Evolutionary conservation across 1,140 invertebrate species (phyloP).

Genomic region (Drosophila bipectinata): DNA sequence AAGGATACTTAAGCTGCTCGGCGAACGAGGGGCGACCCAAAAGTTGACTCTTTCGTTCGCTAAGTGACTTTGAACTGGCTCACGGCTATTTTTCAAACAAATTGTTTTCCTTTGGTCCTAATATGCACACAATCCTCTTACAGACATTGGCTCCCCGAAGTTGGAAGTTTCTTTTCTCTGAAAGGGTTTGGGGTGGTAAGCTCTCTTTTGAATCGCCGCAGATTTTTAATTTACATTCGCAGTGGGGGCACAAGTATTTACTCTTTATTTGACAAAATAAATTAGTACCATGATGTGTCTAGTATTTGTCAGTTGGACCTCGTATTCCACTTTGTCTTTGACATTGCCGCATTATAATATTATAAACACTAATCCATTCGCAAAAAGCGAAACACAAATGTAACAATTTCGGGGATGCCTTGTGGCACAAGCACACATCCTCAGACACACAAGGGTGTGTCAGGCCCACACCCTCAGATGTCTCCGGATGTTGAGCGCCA

Average conservation of each 20-base stretch:
- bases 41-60: slow-evolving; percentile 22
- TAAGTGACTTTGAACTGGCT: slow-evolving; percentile 11
- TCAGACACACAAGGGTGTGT: slow-evolving; percentile 6
- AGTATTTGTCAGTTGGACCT: background rate
- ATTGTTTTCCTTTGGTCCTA: slow-evolving; percentile 7
- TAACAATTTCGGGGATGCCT: slow-evolving; percentile 42
- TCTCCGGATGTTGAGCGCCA: slow-evolving; percentile 39
- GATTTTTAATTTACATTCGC: background rate
- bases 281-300: background rate
- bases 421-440: slow-evolving; percentile 10
- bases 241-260: background rate
- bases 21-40: slow-evolving; percentile 57
- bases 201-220: background rate
- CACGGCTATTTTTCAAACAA: slow-evolving; percentile 8
- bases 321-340: slow-evolving; percentile 33
- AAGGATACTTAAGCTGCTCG: slow-evolving; percentile 48
- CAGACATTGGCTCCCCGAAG: too few relatives aligned
- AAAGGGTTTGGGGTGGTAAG: background rate
- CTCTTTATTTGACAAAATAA: too few relatives aligned
- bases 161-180: background rate
- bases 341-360: slow-evolving; percentile 49
- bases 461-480: slow-evolving; percentile 12
- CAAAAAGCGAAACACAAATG: slow-evolving; percentile 29
- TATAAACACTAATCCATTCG: slow-evolving; percentile 54
- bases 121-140: slow-evolving; percentile 6